A percentile compares a stretch with the other conserved stretches of the same genome.
Evolutionary conservation across 2,113 vertebrate species (phyloP).

Genomic region (Cnemophilus loriae): DNA sequence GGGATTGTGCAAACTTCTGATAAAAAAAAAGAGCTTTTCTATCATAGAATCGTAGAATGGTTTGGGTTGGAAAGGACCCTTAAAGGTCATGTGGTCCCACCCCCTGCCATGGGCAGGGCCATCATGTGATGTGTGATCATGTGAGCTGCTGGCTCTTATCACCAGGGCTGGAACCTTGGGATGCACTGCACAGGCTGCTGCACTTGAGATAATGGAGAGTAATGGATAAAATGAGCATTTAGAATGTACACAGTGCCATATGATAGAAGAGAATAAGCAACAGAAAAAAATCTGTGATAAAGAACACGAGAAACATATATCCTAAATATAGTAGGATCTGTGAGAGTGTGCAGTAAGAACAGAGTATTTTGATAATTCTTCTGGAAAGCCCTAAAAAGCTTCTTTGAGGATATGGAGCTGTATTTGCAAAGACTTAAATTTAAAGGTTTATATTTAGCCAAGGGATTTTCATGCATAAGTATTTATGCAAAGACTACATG

Average conservation of each 20-base stretch:
- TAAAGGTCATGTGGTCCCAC: not conserved
- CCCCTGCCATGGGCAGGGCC: not conserved
- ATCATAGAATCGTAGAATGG: not conserved
- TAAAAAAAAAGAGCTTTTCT: not conserved
- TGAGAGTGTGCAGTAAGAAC: not conserved
- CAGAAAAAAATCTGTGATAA: not conserved
- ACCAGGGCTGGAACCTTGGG: not conserved
- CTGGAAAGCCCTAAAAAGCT: conserved; percentile 16
- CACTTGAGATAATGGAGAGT: not conserved
- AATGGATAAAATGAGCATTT: not conserved
- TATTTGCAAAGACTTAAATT: conserved; percentile 27
- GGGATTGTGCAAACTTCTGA: not conserved
- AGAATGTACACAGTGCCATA: not conserved
- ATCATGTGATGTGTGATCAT: not conserved
- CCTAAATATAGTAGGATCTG: not conserved
- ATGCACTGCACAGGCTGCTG: not conserved
- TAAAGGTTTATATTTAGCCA: conserved; percentile 21
- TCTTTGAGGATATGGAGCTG: not conserved
- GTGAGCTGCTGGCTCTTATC: not conserved
- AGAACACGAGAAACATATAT: not conserved
- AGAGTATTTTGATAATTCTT: not conserved
- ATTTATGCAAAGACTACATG: not conserved
- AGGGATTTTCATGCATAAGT: not conserved
- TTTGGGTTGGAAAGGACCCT: not conserved
- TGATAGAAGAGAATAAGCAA: not conserved